Base-by-base conservation (phyloP, 2,113 vertebrate species). In the Platichthys flesus region DNA sequence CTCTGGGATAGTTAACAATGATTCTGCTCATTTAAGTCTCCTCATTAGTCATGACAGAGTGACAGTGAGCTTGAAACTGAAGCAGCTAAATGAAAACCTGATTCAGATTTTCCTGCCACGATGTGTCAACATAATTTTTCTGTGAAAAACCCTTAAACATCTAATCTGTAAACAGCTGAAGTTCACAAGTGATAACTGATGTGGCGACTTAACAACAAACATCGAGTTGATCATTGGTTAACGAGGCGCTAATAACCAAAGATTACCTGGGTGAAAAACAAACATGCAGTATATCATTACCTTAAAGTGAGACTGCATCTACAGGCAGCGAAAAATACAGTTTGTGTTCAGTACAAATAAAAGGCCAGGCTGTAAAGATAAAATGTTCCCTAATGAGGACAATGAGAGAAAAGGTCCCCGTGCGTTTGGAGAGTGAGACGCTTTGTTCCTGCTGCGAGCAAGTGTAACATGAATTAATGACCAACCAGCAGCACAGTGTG, bases 401-500 rank as follows among this genome's bases (percentile, higher is more conserved):
- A 79, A 63, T 35, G 51, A 71, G 67, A 6, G 82, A 78, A 51
- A 31, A 71, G 59, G n/a, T 69, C 60, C 67, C 28, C 23, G 16
- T 37, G 40, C 66, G 69, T 68, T 45, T 79, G 21, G 37, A 40
- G 57, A 76, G 40, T 51, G 67, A 52, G 62, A 55, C 70, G 74
- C 64, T 84, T 81, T 85, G 52, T 82, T 79, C 67, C 52, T 45
- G 72, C 79, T 78, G 78, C 55, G 73, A 85, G 67, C 65, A 65
- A 83, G 68, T 81, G 78, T 71, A 74, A 65, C 72, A 74, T 86
- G 84, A 91, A 88, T 88, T 86, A 86, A 86, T 90, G 83, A 81
- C 56, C 72, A 67, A 79, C 75, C 82, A 63, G 68, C 57, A 51
- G 59, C 65, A 62, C 79, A 66, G 64, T 76, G 61, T 84, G 81